Evolutionary conservation across 2,888 invertebrate genomes (phyloP).

Genomic region (Abrostola tripartita): DNA sequence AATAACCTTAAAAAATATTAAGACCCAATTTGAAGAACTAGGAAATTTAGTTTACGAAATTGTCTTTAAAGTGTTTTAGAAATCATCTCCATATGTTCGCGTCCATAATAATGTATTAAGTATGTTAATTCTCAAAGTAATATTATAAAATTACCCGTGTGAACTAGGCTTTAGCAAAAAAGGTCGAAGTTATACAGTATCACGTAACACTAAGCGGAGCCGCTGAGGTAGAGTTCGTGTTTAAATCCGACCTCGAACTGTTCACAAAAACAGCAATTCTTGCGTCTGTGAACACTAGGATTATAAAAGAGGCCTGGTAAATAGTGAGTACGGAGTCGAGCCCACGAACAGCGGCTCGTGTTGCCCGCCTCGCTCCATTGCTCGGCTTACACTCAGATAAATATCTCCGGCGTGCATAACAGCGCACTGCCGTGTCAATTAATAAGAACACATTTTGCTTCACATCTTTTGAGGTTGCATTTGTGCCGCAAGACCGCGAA

Average conservation of each 20-base stretch:
- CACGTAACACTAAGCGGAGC: conserved; percentile 61
- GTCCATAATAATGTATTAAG: conserved; percentile 45
- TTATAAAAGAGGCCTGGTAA: conserved; percentile 8
- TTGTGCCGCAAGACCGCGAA: conserved; percentile 32
- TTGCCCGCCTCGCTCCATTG: too few relatives aligned
- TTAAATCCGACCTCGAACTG: conserved; percentile 28
- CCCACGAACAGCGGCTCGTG: too few relatives aligned
- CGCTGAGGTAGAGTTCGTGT: conserved; percentile 23
- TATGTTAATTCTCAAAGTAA: conserved; percentile 55
- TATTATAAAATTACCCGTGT: conserved; percentile 57
- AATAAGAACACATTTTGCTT: conserved; percentile 50
- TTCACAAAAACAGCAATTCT: conserved; percentile 48
- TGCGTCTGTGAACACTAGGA: conserved; percentile 34
- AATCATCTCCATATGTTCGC: conserved; percentile 33
- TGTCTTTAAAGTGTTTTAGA: conserved; percentile 29
- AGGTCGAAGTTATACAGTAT: conserved; percentile 48
- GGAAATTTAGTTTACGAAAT: conserved; percentile 38
- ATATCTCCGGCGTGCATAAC: conserved; percentile 34
- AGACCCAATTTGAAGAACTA: conserved; percentile 39
- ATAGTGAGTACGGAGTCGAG: not conserved
- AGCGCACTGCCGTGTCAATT: conserved; percentile 36
- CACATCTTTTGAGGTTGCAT: conserved; percentile 36
- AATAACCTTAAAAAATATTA: conserved; percentile 25
- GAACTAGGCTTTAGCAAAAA: conserved; percentile 58
- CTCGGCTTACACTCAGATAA: conserved; percentile 17